Conservation (phyloP, 1,140 invertebrate species). For the Lepidurus couesii region DNA sequence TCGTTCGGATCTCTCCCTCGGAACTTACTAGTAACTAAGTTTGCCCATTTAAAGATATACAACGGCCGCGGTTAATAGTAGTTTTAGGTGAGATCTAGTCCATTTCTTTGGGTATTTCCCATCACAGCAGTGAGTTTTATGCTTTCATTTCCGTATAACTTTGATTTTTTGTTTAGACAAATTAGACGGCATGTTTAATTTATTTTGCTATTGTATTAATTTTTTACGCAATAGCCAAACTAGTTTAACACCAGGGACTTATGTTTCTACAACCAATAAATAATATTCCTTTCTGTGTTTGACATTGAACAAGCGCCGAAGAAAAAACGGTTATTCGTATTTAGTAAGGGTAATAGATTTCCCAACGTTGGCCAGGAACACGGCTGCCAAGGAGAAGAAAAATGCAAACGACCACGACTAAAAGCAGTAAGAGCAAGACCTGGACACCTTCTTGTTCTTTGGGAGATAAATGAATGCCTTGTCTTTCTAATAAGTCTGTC, state of each 20-base stretch:
- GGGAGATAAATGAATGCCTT: conserved; percentile 27
- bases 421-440: conserved; percentile 27
- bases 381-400: conserved; percentile 32
- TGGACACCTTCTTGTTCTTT: conserved; percentile 28
- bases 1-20: conserved; percentile 36
- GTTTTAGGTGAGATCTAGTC: background rate
- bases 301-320: background rate
- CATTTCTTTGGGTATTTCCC: background rate
- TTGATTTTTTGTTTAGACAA: conserved; percentile 5
- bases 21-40: conserved; percentile 9
- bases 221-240: background rate
- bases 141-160: conserved; percentile 14
- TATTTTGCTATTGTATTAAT: conserved; percentile 22
- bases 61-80: background rate
- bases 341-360: conserved; percentile 33
- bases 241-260: conserved; percentile 2
- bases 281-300: background rate
- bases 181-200: background rate
- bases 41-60: background rate
- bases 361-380: conserved; percentile 29
- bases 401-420: conserved; percentile 30
- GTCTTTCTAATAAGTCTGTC: conserved; percentile 23
- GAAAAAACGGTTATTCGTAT: background rate
- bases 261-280: background rate
- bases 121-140: background rate